Conservation (phyloP, 2,113 vertebrate genomes). For the Oophaga pumilio region DNA sequence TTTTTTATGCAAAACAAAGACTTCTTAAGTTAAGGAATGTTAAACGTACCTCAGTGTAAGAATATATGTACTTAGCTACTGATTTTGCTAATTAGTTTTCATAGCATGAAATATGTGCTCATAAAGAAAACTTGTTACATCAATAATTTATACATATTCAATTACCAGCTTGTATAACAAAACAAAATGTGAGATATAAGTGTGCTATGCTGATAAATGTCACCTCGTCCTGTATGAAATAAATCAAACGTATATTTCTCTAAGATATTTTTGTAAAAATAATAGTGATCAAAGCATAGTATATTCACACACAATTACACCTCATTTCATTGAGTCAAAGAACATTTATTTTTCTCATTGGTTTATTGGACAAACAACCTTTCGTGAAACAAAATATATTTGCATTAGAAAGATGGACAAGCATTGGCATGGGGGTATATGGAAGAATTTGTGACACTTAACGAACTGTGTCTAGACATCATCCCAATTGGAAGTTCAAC, state of each 20-base stretch:
- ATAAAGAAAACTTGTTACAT: not conserved
- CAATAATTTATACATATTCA: conserved; percentile 2
- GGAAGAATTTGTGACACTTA: not conserved
- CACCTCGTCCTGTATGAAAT: not conserved
- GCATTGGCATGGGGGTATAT: not conserved
- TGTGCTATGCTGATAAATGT: not conserved
- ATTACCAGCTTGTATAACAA: not conserved
- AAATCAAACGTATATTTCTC: not conserved
- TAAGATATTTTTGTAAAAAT: too few relatives aligned
- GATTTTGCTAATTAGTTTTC: not conserved
- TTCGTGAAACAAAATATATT: not conserved
- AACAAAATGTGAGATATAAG: not conserved
- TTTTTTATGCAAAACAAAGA: too few relatives aligned
- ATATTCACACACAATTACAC: not conserved
- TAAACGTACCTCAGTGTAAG: too few relatives aligned
- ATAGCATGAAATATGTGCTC: not conserved
- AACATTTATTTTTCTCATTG: not conserved
- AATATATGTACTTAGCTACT: not conserved
- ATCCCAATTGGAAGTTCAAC: not conserved
- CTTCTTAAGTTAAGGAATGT: too few relatives aligned
- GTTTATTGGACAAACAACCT: not conserved
- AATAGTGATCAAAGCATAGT: not conserved
- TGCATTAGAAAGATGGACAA: not conserved
- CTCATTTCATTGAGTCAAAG: not conserved
- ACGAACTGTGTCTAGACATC: not conserved